phyloP scores from a whole-genome alignment of 2,113 vertebrate species.

The Sebastes fasciatus region DNA sequence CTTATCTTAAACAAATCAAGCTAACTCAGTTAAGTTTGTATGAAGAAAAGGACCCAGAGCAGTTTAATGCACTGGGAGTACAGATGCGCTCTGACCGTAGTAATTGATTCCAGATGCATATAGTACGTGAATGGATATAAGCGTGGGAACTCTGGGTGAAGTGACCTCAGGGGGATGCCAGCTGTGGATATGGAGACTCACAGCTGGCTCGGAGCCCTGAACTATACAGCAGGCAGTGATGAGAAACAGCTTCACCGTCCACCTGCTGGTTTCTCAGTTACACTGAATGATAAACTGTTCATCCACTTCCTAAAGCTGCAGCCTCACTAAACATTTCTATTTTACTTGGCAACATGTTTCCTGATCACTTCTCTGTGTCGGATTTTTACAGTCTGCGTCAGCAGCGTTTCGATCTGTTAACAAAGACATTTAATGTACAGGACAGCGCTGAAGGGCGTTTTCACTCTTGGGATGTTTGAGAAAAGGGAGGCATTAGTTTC shows the following conservation, averaged over 20 bases:
- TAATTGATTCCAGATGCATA: slow-evolving; percentile 34
- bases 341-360: background rate
- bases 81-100: background rate
- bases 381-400: background rate
- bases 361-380: background rate
- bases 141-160: slow-evolving; percentile 40
- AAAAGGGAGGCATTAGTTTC: background rate
- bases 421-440: background rate
- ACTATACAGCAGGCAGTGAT: background rate
- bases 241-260: background rate
- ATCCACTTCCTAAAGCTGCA: slow-evolving; percentile 8
- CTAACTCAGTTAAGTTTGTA: background rate
- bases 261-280: slow-evolving; percentile 30
- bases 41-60: background rate
- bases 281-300: background rate
- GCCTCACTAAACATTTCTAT: background rate
- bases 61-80: background rate
- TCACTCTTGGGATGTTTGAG: background rate
- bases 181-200: slow-evolving; percentile 41
- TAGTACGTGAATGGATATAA: slow-evolving; percentile 16
- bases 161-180: slow-evolving; percentile 39
- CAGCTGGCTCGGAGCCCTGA: slow-evolving; percentile 43
- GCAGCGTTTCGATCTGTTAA: background rate
- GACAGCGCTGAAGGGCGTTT: background rate
- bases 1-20: background rate